phyloP scores from a whole-genome alignment of 2,797 vertebrate species.

The Sebastolobus altivelis region DNA sequence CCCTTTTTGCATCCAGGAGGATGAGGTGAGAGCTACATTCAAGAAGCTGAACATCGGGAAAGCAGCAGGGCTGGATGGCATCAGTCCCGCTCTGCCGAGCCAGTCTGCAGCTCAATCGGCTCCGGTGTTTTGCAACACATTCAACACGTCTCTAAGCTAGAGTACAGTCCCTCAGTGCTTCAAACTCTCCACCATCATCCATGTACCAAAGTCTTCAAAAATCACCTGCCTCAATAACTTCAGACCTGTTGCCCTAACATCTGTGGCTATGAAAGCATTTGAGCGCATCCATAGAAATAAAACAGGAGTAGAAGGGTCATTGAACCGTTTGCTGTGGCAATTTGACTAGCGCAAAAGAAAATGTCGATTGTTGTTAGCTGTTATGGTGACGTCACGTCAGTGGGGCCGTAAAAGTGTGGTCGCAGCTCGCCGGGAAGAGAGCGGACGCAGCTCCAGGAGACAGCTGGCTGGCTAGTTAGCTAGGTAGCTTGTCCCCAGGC shows the following conservation, averaged over 20 bases:
- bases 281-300: background rate
- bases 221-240: background rate
- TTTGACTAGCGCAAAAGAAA: no score
- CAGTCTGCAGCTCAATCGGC: background rate
- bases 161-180: background rate
- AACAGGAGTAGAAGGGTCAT: background rate
- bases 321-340: no score
- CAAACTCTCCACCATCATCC: background rate
- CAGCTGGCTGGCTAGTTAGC: no score
- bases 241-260: background rate
- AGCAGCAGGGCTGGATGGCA: background rate
- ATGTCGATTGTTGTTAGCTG: no score
- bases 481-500: no score
- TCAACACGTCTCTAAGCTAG: background rate
- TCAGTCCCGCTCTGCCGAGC: background rate
- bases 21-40: background rate
- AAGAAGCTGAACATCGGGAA: background rate
- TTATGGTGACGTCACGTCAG: no score
- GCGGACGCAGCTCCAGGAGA: no score
- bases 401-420: no score
- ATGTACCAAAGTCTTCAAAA: background rate
- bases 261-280: background rate
- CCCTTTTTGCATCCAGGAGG: background rate
- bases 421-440: no score
- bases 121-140: background rate